These are phyloP conservation scores for Rana temporaria DNA, from an alignment of 2,113 vertebrate species.

Conservation along the genomic window DNA sequence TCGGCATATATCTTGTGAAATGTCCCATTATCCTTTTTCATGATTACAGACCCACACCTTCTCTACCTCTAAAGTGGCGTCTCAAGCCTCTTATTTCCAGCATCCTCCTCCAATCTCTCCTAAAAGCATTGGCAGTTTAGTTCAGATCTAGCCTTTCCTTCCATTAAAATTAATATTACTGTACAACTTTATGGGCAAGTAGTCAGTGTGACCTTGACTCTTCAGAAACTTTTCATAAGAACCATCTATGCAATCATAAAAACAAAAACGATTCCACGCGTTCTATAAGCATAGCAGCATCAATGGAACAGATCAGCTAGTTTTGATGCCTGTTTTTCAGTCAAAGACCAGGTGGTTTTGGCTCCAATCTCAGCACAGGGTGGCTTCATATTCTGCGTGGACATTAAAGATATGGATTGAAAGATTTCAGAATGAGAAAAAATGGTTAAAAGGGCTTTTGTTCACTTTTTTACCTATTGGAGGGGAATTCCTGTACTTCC, in stretches of 20 bases:
- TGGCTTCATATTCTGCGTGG: too few relatives aligned
- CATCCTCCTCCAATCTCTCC: constrained; percentile 15
- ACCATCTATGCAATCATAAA: not conserved
- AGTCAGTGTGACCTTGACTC: not conserved
- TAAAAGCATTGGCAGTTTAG: constrained; percentile 14
- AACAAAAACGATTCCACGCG: too few relatives aligned
- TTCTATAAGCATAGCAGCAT: too few relatives aligned
- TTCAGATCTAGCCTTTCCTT: constrained; percentile 1
- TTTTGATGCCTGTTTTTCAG: too few relatives aligned
- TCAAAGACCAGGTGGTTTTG: too few relatives aligned
- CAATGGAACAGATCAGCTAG: too few relatives aligned
- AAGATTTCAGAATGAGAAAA: too few relatives aligned
- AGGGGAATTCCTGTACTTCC: too few relatives aligned
- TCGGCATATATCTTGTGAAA: constrained; percentile 48
- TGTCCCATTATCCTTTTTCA: constrained; percentile 40
- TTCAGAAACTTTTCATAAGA: not conserved
- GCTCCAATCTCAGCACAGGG: too few relatives aligned
- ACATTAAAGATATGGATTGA: too few relatives aligned
- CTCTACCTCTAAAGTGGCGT: constrained; percentile 24
- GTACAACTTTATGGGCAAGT: not conserved
- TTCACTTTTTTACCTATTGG: too few relatives aligned
- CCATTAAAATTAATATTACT: not conserved
- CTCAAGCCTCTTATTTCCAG: constrained; percentile 42
- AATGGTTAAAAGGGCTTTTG: too few relatives aligned
- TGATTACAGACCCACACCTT: constrained; percentile 49